Conservation (phyloP, 2,888 invertebrate genomes). For the Thysanoteuthis rhombus region DNA sequence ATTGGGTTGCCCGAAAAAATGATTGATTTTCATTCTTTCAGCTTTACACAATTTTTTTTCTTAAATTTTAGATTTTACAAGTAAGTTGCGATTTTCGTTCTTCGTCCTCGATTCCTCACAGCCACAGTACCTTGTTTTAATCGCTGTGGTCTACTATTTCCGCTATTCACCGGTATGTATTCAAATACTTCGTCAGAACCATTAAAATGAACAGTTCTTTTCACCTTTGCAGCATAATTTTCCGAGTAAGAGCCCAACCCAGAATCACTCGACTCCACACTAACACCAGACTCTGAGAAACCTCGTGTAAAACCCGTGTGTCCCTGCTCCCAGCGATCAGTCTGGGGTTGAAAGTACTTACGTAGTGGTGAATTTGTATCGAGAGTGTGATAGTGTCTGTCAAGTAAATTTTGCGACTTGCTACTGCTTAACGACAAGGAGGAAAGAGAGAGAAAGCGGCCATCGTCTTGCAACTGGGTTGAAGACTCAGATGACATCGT, state of each 20-base stretch:
- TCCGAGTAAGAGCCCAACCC: background rate
- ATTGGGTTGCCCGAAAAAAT: no score
- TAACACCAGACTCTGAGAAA: background rate
- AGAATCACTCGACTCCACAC: background rate
- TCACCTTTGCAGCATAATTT: background rate
- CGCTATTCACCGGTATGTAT: background rate
- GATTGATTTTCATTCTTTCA: no score
- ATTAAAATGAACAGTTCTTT: slow-evolving; percentile 22
- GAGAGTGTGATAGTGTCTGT: background rate
- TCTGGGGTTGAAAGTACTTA: background rate
- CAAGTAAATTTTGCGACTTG: background rate
- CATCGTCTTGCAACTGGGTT: background rate
- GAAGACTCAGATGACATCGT: background rate
- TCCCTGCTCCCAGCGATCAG: background rate
- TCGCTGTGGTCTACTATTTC: background rate
- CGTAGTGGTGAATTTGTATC: background rate
- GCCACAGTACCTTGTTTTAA: background rate
- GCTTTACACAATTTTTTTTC: background rate
- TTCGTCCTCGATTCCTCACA: background rate
- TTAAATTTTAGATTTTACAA: background rate
- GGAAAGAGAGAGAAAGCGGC: background rate
- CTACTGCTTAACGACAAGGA: background rate
- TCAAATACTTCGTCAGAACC: slow-evolving; percentile 14
- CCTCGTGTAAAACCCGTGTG: background rate
- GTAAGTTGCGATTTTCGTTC: background rate